These are phyloP conservation scores for Dendroctonus ponderosae DNA, from an alignment of 1,140 invertebrate species.

Conservation along the genomic window DNA sequence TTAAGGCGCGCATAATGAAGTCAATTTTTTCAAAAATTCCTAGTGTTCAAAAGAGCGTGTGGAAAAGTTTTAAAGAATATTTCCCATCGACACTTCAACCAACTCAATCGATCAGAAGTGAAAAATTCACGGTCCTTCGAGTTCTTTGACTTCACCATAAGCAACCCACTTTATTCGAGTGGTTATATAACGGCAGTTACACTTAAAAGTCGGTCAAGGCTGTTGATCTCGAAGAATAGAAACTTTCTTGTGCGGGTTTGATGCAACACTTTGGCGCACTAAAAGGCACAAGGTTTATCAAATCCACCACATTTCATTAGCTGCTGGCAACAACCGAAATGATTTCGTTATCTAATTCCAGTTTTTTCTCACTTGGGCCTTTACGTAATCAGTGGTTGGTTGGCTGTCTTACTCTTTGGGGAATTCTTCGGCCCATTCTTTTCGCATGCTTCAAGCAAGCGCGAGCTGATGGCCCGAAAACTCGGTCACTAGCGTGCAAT, in stretches of 20 bases:
- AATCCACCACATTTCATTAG: too few relatives aligned
- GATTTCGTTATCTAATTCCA: too few relatives aligned
- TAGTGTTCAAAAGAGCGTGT: neutral
- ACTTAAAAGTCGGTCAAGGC: slow-evolving; percentile 24
- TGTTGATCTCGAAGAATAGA: slow-evolving; percentile 26
- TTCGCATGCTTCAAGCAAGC: too few relatives aligned
- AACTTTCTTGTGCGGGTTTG: slow-evolving; percentile 1
- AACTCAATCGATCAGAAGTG: neutral
- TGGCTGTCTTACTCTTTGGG: too few relatives aligned
- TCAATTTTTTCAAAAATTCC: neutral
- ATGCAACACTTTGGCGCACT: too few relatives aligned
- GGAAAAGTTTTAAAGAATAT: neutral
- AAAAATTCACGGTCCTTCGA: slow-evolving; percentile 5
- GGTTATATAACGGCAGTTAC: slow-evolving; percentile 17
- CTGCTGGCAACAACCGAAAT: too few relatives aligned
- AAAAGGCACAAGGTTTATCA: too few relatives aligned
- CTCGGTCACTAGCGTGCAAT: too few relatives aligned
- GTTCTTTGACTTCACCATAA: slow-evolving; percentile 8
- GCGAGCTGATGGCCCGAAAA: too few relatives aligned
- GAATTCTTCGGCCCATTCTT: too few relatives aligned
- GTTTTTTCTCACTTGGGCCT: too few relatives aligned
- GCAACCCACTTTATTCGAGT: neutral
- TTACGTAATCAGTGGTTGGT: too few relatives aligned
- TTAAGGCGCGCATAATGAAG: neutral
- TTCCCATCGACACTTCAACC: neutral